Base-by-base conservation (phyloP, 2,888 invertebrate species). In the Auanema sp. region DNA sequence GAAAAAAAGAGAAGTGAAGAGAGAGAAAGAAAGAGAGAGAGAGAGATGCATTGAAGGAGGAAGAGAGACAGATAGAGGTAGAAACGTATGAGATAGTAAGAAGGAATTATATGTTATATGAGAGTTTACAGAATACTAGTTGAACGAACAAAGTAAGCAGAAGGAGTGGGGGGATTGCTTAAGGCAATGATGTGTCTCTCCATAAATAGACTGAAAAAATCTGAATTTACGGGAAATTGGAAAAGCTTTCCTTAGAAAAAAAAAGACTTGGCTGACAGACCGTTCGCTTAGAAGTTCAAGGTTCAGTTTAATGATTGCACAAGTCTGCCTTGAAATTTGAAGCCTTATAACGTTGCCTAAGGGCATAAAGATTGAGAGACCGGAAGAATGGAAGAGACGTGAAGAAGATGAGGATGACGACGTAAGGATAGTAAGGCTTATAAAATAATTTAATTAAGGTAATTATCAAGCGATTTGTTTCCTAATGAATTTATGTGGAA, bases 351-450 rank as follows among this genome's bases (percentile, higher is more conserved):
- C 33, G 33, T 33, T 5, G 47, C 16, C 21, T 18, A 18, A 47
- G 16, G 47, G 47, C 23, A 50, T 16, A 12, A 33, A 50, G 21
- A 24, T 18, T 52, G 54, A 43, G 41, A 53, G 23, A 52, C 43
- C 41, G 16, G 18, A 23, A 59, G n/a, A 18, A 54, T 49, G 42
- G 44, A 58, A 66, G 52, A 43, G 49, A 58, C 52, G 21, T 42
- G 44, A 56, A 40, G 59, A 55, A 62, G 50, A n/a, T 23, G 24
- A 54, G 21, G 4, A 47, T 10, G 21, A 5, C 47, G 10, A 47
- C 47, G 33, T 33, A 33, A 8, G 8, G 4, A 33, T 33, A 5
- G 33, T 33, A 3, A 33, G 33, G 33, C 33, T 33, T 33, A 33
- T 33, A 33, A 33, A 33, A 33, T 33, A 33, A 33, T 33, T 33